phyloP scores from a whole-genome alignment of 2,797 vertebrate genomes.

The Pipistrellus kuhlii region DNA sequence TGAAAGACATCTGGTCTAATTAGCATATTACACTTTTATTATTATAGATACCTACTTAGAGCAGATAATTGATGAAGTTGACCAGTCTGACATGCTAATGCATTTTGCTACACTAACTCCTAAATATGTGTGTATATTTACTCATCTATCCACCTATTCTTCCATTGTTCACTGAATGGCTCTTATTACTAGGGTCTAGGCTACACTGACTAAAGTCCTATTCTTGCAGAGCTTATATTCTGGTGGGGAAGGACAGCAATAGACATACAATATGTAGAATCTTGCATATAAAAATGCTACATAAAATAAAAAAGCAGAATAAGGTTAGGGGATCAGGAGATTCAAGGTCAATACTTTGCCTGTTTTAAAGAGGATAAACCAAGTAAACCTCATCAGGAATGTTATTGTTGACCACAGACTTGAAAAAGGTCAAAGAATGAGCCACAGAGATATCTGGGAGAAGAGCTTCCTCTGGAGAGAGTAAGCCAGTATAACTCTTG shows the following conservation, averaged over 20 bases:
- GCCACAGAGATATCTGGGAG: rapidly evolving
- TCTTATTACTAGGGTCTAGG: neutral
- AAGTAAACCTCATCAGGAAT: neutral
- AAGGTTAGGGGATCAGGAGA: neutral
- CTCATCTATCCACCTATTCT: neutral
- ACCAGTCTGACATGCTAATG: neutral
- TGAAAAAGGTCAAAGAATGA: neutral
- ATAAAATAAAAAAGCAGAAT: neutral
- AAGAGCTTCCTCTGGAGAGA: neutral
- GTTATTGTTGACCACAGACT: neutral
- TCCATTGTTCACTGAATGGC: neutral
- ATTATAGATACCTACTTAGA: neutral
- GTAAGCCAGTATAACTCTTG: neutral
- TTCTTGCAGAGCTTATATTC: neutral
- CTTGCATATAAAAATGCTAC: neutral
- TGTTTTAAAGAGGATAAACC: neutral
- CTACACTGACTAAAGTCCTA: neutral
- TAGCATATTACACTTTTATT: too few species aligned
- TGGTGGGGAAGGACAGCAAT: neutral
- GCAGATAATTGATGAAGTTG: neutral
- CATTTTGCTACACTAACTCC: neutral
- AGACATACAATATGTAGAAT: neutral
- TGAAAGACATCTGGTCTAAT: too few species aligned
- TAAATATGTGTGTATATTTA: neutral
- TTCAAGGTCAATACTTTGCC: neutral